These are phyloP conservation scores for Norana najaformis DNA, from an alignment of 2,888 invertebrate genomes.

Conservation along the genomic window DNA sequence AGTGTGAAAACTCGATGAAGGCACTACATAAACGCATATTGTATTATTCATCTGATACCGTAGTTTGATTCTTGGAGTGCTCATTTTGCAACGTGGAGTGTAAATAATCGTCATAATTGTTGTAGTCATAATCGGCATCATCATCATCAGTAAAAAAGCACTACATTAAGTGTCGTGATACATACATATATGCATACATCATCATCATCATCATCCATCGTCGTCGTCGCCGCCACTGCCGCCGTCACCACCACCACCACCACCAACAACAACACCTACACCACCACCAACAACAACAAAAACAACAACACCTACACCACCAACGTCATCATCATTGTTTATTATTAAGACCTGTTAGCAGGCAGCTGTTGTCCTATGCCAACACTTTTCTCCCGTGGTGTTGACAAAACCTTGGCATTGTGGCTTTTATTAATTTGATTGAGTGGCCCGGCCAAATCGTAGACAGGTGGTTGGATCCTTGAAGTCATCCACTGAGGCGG, in stretches of 20 bases:
- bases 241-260: neutral
- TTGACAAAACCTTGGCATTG: neutral
- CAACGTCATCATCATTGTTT: neutral
- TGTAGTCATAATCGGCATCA: too few relatives aligned
- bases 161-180: too few relatives aligned
- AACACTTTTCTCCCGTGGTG: neutral
- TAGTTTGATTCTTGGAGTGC: too few relatives aligned
- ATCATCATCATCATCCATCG: neutral
- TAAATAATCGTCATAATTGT: too few relatives aligned
- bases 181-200: too few relatives aligned
- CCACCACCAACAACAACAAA: too few relatives aligned
- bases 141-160: too few relatives aligned
- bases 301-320: neutral
- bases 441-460: neutral
- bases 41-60: too few relatives aligned
- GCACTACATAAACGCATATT: neutral
- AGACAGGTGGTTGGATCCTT: constrained; percentile 17
- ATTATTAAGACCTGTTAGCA: neutral
- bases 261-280: neutral
- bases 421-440: neutral
- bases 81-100: too few relatives aligned
- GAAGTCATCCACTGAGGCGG: neutral
- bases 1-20: neutral
- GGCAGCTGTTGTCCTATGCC: neutral
- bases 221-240: neutral